A percentile compares a stretch with the other conserved stretches of the same genome.
phyloP scores from a whole-genome alignment of 2,888 invertebrate species.

The Torymus auratus region DNA sequence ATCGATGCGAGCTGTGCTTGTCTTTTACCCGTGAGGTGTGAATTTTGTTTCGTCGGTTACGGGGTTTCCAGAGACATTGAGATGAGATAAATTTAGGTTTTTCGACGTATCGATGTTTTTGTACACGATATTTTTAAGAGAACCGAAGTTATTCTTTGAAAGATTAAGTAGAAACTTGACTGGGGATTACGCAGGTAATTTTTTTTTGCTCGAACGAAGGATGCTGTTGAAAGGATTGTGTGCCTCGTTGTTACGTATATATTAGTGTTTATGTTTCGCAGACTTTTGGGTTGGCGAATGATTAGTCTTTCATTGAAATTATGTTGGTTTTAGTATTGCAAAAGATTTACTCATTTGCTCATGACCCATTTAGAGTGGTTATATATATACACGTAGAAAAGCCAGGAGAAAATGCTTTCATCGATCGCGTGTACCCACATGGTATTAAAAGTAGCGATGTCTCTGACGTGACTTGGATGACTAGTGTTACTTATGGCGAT shows the following conservation, averaged over 20 bases:
- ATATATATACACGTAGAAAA: neutral
- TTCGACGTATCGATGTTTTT: slow-evolving; percentile 30
- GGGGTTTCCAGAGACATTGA: neutral
- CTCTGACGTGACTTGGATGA: neutral
- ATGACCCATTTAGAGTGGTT: neutral
- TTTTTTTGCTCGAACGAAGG: too few species aligned
- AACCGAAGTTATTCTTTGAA: neutral
- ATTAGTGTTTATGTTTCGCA: too few species aligned
- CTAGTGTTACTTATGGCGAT: neutral
- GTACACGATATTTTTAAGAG: slow-evolving; percentile 9
- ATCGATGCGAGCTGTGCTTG: neutral
- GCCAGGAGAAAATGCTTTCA: slow-evolving; percentile 1
- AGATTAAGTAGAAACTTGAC: neutral
- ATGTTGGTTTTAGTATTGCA: neutral
- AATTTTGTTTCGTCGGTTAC: neutral
- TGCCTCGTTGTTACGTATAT: too few species aligned
- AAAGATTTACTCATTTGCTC: neutral
- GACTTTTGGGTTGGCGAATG: neutral
- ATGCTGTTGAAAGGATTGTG: too few species aligned
- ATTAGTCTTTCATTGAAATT: neutral
- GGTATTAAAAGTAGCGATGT: neutral
- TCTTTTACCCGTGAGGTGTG: neutral
- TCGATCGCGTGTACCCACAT: neutral
- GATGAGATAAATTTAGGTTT: slow-evolving; percentile 22
- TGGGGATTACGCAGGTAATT: too few species aligned